A percentile compares a stretch with the other conserved stretches of the same genome.
Conservation (phyloP, 2,888 invertebrate species). For the Drosophila putrida region DNA sequence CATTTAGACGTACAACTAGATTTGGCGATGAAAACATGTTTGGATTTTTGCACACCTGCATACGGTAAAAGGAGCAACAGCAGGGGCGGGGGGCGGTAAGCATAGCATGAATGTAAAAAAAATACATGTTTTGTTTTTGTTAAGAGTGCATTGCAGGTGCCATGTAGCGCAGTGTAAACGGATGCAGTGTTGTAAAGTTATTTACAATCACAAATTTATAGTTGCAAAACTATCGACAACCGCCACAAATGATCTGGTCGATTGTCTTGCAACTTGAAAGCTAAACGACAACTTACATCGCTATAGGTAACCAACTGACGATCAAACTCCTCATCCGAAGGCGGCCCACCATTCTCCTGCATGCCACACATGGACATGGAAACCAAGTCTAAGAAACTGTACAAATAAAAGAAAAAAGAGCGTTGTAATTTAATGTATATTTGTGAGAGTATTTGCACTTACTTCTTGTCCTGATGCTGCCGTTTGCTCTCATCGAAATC, state of each 20-base stretch:
- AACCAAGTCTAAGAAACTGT: conserved; percentile 87
- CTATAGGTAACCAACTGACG: conserved; percentile 87
- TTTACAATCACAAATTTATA: conserved; percentile 26
- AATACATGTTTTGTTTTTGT: conserved; percentile 20
- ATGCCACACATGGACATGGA: conserved; percentile 93
- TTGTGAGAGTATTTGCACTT: conserved; percentile 73
- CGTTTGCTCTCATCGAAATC: conserved; percentile 92
- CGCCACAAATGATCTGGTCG: not conserved
- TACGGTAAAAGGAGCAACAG: conserved; percentile 10
- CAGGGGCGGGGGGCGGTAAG: conserved; percentile 20
- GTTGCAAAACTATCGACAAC: conserved; percentile 2
- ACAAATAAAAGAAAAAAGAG: not conserved
- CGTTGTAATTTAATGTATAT: not conserved
- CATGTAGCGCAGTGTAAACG: conserved; percentile 29
- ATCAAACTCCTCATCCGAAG: conserved; percentile 88
- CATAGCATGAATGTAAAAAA: conserved; percentile 34
- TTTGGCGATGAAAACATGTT: conserved; percentile 92
- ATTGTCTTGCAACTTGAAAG: conserved; percentile 11
- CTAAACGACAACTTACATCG: conserved; percentile 83
- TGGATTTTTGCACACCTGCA: conserved; percentile 89
- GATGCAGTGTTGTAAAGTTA: conserved; percentile 32
- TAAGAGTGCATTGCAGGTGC: conserved; percentile 49
- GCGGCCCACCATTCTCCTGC: conserved; percentile 87
- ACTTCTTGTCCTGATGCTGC: conserved; percentile 86
- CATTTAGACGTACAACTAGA: conserved; percentile 93